Base-by-base conservation (phyloP, 2,113 vertebrate genomes). In the Anoura caudifer region DNA sequence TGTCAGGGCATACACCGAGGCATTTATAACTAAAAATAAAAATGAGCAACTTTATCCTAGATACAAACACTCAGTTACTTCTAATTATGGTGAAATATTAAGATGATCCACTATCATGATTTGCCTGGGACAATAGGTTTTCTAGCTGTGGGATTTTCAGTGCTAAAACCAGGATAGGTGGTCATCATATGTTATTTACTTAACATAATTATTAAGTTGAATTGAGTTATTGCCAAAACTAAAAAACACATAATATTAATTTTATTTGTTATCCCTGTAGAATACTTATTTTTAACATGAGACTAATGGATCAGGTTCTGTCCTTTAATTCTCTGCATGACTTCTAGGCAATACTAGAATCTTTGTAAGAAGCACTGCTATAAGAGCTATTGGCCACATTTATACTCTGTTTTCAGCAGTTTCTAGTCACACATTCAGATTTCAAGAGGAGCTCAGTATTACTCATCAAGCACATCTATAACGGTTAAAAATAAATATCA, bases 1-100 rank as follows among this genome's bases (percentile, higher is more conserved):
- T 97, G 15, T 63, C 20, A 80, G 22, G 10, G 1, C 50, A 3
- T 69, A 73, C 80, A 41, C 76, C 95, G 50, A 47, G 61, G 24
- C 83, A 72, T n/a, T 92, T 77, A 75, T 93, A 69, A 83, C 8
- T 92, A 24, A 92, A 88, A 82, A 47, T 89, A 3, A 87, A 52
- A 96, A 97, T 92, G 10, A 97, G 1, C 24, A 38, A 7, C 45
- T 94, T 13, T 26, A n/a, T 70, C n/a, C 43, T 94, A 20, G 17
- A 76, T 93, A 88, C 7, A 13, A 69, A 69, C 1, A 59, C 22
- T 31, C 12, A 17, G 14, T 0, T 86, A 0, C 43, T 94, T 95
- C 26, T 65, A 50, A 50, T 70, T 86, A 0, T 77, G 75, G 38
- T 94, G 81, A 94, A 93, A 79, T 59, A 50, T 16, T 52, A 61